Evolutionary conservation across 2,888 invertebrate genomes (phyloP).

Genomic region (Parelbella ahira): DNA sequence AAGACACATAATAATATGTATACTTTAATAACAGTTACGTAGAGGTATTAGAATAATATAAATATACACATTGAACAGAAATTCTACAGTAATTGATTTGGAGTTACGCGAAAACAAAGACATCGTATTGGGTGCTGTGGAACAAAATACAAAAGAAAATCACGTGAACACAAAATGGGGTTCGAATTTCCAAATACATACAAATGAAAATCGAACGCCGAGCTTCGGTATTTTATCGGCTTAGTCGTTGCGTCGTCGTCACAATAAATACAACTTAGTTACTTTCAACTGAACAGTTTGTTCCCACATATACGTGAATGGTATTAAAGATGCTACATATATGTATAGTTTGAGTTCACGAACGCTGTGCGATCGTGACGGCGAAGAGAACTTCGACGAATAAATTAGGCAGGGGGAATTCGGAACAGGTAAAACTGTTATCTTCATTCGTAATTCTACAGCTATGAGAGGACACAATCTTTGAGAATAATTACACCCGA

Average conservation of each 20-base stretch:
- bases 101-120: constrained; percentile 18
- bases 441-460: constrained; percentile 58
- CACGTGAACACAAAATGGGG: constrained; percentile 18
- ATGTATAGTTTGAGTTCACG: constrained; percentile 12
- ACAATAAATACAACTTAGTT: constrained; percentile 22
- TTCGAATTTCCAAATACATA: constrained; percentile 21
- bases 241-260: constrained; percentile 18
- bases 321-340: constrained; percentile 11
- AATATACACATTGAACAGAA: too few relatives aligned
- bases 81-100: constrained; percentile 15
- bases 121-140: constrained; percentile 11
- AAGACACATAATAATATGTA: too few relatives aligned
- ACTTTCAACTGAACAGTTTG: constrained; percentile 11
- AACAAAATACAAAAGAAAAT: constrained; percentile 21
- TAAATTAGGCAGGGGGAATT: constrained; percentile 57
- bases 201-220: constrained; percentile 23
- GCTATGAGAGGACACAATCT: constrained; percentile 46
- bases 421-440: constrained; percentile 54
- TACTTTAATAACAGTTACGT: too few relatives aligned
- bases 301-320: constrained; percentile 7
- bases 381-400: constrained; percentile 46
- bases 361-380: constrained; percentile 14
- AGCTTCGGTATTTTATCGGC: constrained; percentile 21
- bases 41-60: not conserved
- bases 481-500: constrained; percentile 49